phyloP scores from a whole-genome alignment of 2,888 invertebrate genomes.

The Watsonalla cultraria region DNA sequence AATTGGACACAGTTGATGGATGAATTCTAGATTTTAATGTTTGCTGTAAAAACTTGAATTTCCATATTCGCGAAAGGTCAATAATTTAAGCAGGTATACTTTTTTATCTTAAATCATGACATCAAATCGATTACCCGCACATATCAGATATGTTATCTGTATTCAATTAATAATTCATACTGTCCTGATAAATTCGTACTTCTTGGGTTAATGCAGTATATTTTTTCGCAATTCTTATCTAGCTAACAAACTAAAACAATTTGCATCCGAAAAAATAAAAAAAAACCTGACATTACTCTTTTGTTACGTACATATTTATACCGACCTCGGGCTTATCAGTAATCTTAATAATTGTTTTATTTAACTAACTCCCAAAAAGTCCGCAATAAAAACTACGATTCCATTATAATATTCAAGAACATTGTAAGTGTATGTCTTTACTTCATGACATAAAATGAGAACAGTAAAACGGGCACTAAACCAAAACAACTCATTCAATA shows the following conservation, averaged over 20 bases:
- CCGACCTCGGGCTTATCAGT: background rate
- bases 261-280: no score
- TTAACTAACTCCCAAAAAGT: background rate
- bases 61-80: background rate
- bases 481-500: constrained; percentile 7
- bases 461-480: constrained; percentile 3
- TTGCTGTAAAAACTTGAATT: no score
- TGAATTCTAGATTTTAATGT: background rate
- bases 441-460: constrained; percentile 1
- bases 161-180: no score
- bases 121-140: background rate
- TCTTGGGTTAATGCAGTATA: no score
- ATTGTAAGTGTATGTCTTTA: background rate
- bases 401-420: constrained; percentile 3
- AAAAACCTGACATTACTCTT: no score
- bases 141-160: background rate
- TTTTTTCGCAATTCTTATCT: no score
- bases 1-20: background rate
- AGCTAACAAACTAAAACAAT: no score
- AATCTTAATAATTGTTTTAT: background rate
- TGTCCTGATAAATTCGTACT: no score
- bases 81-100: background rate
- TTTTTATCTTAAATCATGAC: background rate
- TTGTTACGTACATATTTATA: background rate
- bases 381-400: background rate